Percentiles rank a stretch among this genome's conserved stretches.
These are phyloP conservation scores for Phlogophora meticulosa DNA, from an alignment of 2,888 invertebrate species.

Conservation along the genomic window DNA sequence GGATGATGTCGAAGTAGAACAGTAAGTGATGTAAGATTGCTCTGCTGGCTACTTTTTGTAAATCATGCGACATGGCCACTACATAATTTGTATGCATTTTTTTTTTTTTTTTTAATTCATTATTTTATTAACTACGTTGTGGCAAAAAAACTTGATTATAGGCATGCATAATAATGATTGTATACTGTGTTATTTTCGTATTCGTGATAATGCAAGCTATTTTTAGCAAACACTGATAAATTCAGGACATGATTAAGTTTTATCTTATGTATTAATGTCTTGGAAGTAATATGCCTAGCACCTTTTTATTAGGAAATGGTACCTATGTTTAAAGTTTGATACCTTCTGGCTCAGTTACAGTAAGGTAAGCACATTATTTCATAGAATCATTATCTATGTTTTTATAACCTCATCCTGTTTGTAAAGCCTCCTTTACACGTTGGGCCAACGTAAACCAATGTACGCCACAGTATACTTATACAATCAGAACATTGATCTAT, in stretches of 20 bases:
- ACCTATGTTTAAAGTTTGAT: background rate
- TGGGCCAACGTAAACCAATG: too few species aligned
- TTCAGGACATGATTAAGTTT: slow-evolving; percentile 7
- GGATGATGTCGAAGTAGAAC: background rate
- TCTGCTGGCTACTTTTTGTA: slow-evolving; percentile 10
- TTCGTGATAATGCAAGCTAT: slow-evolving; percentile 15
- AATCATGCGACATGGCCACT: too few species aligned
- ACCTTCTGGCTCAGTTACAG: background rate
- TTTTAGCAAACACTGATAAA: slow-evolving; percentile 27
- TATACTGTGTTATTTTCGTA: slow-evolving; percentile 4
- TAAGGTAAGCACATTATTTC: slow-evolving; percentile 19
- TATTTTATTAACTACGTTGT: too few species aligned
- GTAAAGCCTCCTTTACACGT: too few species aligned
- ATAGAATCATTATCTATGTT: slow-evolving; percentile 34
- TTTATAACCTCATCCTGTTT: slow-evolving; percentile 27
- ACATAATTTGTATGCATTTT: too few species aligned
- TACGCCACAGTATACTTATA: too few species aligned
- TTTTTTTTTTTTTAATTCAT: too few species aligned
- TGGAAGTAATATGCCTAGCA: background rate
- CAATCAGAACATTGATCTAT: too few species aligned
- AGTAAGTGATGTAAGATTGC: background rate
- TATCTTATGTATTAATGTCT: slow-evolving; percentile 8
- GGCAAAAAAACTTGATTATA: too few species aligned
- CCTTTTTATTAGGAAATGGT: slow-evolving; percentile 1
- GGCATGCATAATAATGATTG: background rate